Evolutionary conservation across 2,797 vertebrate genomes (phyloP), one percentile per base, ranked within the genome.

Genomic region (Gila robusta): DNA sequence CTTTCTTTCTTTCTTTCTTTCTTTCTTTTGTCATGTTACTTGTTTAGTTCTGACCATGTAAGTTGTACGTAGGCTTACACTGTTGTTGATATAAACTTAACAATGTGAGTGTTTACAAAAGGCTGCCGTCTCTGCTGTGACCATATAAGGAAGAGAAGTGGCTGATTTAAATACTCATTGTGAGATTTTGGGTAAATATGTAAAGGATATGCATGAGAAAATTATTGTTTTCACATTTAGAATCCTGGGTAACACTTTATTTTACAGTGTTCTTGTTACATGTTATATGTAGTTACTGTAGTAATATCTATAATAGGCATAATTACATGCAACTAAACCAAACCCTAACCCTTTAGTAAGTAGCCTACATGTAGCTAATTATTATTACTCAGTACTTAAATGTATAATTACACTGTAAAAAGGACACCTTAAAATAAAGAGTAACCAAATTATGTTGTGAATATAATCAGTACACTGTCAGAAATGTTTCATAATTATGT

Each of bases 61-160:
- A 56, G 37, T 1, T 54, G 32, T 35, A 74, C 32, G 26, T 49
- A 37, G 37, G 37, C 37, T 39, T 28, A 11, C 47, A 35, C 17
- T 76, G n/a, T 41, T 71, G 69, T 47, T 73, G 41, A 47, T 72
- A 26, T 47, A 67, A 81, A 81, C 79, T 83, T 84, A 56, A 81
- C 54, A 74, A 16, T 84, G 47, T 56, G 54, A 87, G 81, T 90
- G 89, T 89, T 90, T 89, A 87, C 82, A 87, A 67, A 80, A 79
- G 49, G 62, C 88, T 52, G 23, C 44, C 6, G 9, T 74, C 95
- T 93, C 92, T 93, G 26, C 94, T 95, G 49, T 74, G 95, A 93
- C 95, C 96, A 96, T 97, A 96, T 97, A 97, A 96, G 96, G 96
- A 94, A 96, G 94, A 94, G 94, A 94, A 94, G 94, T 92, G 93